Conservation (phyloP, 1,140 invertebrate genomes). For the Cotesia vestalis region DNA sequence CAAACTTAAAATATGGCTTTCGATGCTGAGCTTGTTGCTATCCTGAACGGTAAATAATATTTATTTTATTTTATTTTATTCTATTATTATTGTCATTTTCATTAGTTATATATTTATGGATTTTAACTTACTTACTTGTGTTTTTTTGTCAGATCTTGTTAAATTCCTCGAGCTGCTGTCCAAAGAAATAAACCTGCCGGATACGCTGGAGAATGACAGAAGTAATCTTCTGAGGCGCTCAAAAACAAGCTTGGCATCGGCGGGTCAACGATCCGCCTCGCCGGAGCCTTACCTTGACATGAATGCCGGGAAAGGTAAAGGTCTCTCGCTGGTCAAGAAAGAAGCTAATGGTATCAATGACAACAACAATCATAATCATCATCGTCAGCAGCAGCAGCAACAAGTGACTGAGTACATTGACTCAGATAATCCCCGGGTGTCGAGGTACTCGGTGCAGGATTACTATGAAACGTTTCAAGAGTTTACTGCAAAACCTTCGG, state of each 20-base stretch:
- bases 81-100: too few relatives aligned
- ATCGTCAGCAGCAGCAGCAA: slow-evolving; percentile 15
- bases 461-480: slow-evolving; percentile 57
- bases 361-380: slow-evolving; percentile 28
- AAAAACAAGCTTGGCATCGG: slow-evolving; percentile 44
- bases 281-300: slow-evolving; percentile 60
- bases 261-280: slow-evolving; percentile 38
- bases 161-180: slow-evolving; percentile 54
- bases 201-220: slow-evolving; percentile 42
- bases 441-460: slow-evolving; percentile 36
- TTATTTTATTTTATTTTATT: too few relatives aligned
- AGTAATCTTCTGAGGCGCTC: slow-evolving; percentile 49
- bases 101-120: too few relatives aligned
- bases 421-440: slow-evolving; percentile 37
- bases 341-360: not conserved
- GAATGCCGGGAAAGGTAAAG: slow-evolving; percentile 49
- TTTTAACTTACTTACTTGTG: not conserved
- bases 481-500: not conserved
- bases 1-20: not conserved
- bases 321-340: slow-evolving; percentile 7
- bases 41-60: not conserved
- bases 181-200: slow-evolving; percentile 51
- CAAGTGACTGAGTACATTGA: slow-evolving; percentile 47
- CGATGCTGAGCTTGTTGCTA: not conserved
- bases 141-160: slow-evolving; percentile 50